A percentile compares a stretch with the other conserved stretches of the same genome.
phyloP scores from a whole-genome alignment of 2,888 invertebrate genomes.

The Amphiduros pacificus region DNA sequence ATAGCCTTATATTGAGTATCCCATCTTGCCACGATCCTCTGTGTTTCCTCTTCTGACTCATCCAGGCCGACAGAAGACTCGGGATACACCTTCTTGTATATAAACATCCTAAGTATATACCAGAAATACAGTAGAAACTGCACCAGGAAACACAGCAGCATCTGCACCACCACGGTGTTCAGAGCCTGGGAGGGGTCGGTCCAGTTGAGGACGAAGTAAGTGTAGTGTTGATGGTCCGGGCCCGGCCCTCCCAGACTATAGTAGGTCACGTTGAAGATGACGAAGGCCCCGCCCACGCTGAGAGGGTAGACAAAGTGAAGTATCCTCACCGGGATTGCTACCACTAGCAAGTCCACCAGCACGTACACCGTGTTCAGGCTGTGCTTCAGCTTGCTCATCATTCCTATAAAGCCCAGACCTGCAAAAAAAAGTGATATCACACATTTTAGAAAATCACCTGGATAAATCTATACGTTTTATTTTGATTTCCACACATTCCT shows the following conservation, averaged over 20 bases:
- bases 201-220: constrained; percentile 53
- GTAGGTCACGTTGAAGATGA: constrained; percentile 52
- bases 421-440: constrained; percentile 28
- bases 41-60: too few relatives aligned
- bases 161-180: too few relatives aligned
- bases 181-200: too few relatives aligned
- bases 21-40: too few relatives aligned
- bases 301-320: constrained; percentile 51
- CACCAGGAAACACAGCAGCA: too few relatives aligned
- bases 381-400: constrained; percentile 48
- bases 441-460: too few relatives aligned
- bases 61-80: too few relatives aligned
- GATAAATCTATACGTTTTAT: too few relatives aligned
- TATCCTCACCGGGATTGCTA: constrained; percentile 46
- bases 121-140: background rate
- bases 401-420: constrained; percentile 42
- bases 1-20: too few relatives aligned
- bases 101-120: background rate
- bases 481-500: too few relatives aligned
- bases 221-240: constrained; percentile 43
- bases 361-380: constrained; percentile 47
- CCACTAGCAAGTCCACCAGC: constrained; percentile 42
- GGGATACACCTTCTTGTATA: background rate
- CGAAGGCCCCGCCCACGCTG: constrained; percentile 45
- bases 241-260: constrained; percentile 47